Evolutionary conservation across 2,888 invertebrate species (phyloP).

Genomic region (Diarsia brunnea): DNA sequence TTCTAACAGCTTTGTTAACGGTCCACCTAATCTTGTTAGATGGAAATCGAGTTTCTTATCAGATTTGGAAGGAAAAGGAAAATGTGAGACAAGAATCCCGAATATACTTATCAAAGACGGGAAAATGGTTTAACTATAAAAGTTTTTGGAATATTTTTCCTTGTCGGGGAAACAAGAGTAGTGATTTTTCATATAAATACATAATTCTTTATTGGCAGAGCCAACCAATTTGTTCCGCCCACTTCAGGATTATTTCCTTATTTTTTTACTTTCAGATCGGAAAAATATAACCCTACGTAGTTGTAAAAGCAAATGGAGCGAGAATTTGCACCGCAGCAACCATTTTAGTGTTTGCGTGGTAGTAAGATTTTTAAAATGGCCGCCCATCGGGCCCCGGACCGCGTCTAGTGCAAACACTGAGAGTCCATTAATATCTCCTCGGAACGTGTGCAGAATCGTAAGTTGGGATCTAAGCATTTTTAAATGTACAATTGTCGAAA

Average conservation of each 20-base stretch:
- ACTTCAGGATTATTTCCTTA: not conserved
- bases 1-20: conserved; percentile 64
- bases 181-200: conserved; percentile 34
- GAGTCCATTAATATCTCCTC: conserved; percentile 76
- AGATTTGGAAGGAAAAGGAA: conserved; percentile 48
- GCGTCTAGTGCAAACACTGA: conserved; percentile 71
- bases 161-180: conserved; percentile 24
- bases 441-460: conserved; percentile 75
- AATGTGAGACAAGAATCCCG: conserved; percentile 30
- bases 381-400: conserved; percentile 51
- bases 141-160: conserved; percentile 43
- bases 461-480: conserved; percentile 73
- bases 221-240: conserved; percentile 11
- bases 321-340: conserved; percentile 27
- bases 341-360: conserved; percentile 47
- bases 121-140: conserved; percentile 46
- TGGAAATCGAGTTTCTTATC: conserved; percentile 58
- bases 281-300: conserved; percentile 33
- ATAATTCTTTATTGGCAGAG: conserved; percentile 28
- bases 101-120: conserved; percentile 49
- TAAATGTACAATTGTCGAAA: conserved; percentile 68
- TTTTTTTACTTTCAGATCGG: not conserved
- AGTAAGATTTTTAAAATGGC: conserved; percentile 63
- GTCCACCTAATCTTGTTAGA: conserved; percentile 51
- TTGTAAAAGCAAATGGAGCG: conserved; percentile 41